These are phyloP conservation scores for Aegithalos caudatus DNA, from an alignment of 2,113 vertebrate species.

Conservation along the genomic window DNA sequence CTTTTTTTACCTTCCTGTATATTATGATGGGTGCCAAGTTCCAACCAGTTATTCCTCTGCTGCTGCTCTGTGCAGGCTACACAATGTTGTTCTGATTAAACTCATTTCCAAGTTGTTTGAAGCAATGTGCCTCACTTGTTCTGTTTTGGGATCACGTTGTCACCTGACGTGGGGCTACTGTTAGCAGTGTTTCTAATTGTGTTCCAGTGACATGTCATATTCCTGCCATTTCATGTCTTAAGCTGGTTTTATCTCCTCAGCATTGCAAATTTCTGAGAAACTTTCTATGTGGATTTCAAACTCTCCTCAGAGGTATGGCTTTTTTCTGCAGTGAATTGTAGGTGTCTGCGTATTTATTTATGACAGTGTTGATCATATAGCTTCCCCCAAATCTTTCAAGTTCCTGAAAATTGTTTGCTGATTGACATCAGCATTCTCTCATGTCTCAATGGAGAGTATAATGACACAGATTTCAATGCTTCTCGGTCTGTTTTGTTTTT, in stretches of 20 bases:
- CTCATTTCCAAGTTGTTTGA: neutral
- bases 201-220: neutral
- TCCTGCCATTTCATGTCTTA: neutral
- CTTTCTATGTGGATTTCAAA: neutral
- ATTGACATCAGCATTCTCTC: neutral
- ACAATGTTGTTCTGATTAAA: neutral
- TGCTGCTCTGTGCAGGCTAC: neutral
- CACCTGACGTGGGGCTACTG: neutral
- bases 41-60: neutral
- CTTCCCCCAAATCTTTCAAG: neutral
- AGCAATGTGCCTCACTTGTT: neutral
- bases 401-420: neutral
- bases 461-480: neutral
- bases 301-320: neutral
- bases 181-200: neutral
- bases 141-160: neutral
- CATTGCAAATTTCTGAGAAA: neutral
- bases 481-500: neutral
- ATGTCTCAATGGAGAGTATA: neutral
- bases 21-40: neutral
- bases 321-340: neutral
- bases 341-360: neutral
- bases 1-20: neutral
- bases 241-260: neutral
- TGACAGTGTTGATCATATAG: neutral